Percentiles rank a stretch among this genome's conserved stretches.
Evolutionary conservation across 2,797 vertebrate genomes (phyloP).

Genomic region (Pygocentrus nattereri): DNA sequence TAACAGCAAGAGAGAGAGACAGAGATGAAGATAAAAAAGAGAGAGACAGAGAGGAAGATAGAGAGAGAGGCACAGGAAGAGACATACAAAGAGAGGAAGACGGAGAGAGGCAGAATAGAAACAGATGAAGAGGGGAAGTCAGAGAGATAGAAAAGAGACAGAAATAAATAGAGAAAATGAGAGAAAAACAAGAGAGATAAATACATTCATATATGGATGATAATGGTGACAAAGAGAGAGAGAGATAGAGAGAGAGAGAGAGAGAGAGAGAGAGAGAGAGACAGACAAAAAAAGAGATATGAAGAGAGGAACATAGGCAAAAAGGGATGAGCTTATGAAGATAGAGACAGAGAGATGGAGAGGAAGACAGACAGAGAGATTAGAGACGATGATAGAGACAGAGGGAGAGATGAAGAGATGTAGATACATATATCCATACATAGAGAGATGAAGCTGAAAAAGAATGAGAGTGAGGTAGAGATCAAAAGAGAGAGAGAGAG

Average conservation of each 20-base stretch:
- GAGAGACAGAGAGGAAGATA: no score
- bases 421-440: not conserved
- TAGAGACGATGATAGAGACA: not conserved
- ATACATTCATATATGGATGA: no score
- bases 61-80: not conserved
- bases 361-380: not conserved
- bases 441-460: not conserved
- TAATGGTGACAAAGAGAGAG: no score
- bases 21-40: not conserved
- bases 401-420: slow-evolving; percentile 8
- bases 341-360: no score
- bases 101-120: not conserved
- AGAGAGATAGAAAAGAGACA: not conserved
- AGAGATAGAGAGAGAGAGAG: no score
- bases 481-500: not conserved
- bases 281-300: no score
- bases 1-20: not conserved
- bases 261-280: no score
- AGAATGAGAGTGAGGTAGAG: not conserved
- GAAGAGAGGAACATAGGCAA: no score
- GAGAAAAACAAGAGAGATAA: no score
- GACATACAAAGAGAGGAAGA: no score
- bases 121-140: not conserved
- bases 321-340: no score
- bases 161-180: no score